Base-by-base conservation (phyloP, 2,797 vertebrate genomes). In the Hoplostethus atlanticus region DNA sequence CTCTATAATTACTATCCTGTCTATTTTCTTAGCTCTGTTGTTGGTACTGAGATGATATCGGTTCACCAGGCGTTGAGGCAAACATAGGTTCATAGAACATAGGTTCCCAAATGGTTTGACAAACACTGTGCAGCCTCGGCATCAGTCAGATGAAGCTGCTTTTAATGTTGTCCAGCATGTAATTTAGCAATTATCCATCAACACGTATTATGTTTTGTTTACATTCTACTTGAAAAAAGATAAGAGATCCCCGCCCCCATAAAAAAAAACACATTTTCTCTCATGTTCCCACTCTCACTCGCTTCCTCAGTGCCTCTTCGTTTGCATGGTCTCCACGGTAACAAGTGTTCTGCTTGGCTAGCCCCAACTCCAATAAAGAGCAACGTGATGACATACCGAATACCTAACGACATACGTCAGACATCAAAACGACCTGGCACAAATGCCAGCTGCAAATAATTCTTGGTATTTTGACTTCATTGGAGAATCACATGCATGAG, bases 281-380 rank as follows among this genome's bases (percentile, higher is more conserved):
- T 68, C 54, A 68, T 76, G 66, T 83, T 82, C 77, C 76, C 76
- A 81, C 86, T 82, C 77, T 74, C 76, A 81, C 86, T 85, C 84
- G 80, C 74, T 85, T 84, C 64, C 76, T 73, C 67, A 52, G 71
- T 56, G 44, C 46, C 36, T 71, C 40, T 82, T 69, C 83, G 78
- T 85, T 90, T 90, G 63, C 68, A 67, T 55, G 42, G 73, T 91
- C 84, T 83, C 91, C 75, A 86, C 85, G 84, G 86, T 61, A 91
- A 92, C 90, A 85, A 68, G 73, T 47, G 47, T 57, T 64, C 65
- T 42, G 55, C 28, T 76, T 71, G 77, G 42, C 84, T 75, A 38
- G 17, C 74, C 60, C 64, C 76, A 72, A 76, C 84, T 76, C 56
- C 58, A 63, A n/a, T 46, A n/a, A 73, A 52, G 28, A 28, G 28